Conservation (phyloP, 2,113 vertebrate genomes). For the Nesoenas mayeri region DNA sequence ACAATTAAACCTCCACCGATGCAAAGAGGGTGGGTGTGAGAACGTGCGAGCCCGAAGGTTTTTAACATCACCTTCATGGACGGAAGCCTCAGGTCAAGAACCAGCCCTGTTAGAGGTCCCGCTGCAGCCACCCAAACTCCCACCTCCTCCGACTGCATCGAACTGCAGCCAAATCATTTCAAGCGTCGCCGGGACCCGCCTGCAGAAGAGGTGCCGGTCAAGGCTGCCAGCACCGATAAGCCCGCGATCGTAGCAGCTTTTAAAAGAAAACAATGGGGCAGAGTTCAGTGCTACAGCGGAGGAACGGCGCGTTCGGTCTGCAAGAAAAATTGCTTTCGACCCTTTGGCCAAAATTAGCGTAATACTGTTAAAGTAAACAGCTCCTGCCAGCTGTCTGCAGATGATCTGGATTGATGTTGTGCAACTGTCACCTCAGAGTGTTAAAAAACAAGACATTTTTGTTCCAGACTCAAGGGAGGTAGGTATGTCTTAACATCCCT, state of each 20-base stretch:
- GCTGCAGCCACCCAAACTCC: neutral
- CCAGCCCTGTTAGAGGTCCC: neutral
- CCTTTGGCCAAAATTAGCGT: neutral
- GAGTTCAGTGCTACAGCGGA: accelerated
- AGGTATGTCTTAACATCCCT: neutral
- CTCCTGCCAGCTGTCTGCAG: neutral
- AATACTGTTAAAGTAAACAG: neutral
- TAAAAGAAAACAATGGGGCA: neutral
- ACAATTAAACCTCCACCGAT: neutral
- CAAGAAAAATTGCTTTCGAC: neutral
- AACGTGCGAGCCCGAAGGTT: neutral
- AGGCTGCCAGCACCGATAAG: accelerated
- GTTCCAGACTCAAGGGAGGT: neutral
- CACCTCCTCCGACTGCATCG: accelerated
- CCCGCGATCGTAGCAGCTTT: accelerated
- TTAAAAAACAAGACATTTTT: neutral
- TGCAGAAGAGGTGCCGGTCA: neutral
- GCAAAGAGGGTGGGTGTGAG: constrained; percentile 30
- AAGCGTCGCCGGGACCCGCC: accelerated
- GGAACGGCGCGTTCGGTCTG: accelerated
- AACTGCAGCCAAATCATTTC: neutral
- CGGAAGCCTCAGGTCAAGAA: neutral
- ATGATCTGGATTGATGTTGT: neutral
- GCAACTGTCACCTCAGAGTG: neutral
- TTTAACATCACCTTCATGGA: neutral